phyloP scores from a whole-genome alignment of 2,888 invertebrate genomes.

The Coleophora deauratella region DNA sequence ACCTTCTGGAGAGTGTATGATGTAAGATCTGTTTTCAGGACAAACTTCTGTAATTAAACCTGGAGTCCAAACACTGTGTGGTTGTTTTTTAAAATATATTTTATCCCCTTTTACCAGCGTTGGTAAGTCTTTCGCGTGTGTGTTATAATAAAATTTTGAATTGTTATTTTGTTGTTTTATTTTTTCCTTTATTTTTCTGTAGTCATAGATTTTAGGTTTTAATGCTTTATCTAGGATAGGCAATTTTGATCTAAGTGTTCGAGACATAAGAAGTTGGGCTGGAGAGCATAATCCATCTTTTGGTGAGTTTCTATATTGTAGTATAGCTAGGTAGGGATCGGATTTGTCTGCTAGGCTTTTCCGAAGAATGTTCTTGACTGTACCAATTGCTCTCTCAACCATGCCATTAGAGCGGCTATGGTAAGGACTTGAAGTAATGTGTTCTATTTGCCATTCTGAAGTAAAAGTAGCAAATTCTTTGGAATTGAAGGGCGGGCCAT shows the following conservation, averaged over 20 bases:
- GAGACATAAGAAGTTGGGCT: conserved; percentile 4
- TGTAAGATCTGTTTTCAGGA: too few relatives aligned
- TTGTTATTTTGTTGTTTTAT: too few relatives aligned
- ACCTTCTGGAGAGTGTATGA: too few relatives aligned
- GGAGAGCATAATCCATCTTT: conserved; percentile 1
- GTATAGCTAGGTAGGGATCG: conserved; percentile 7
- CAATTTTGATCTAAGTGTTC: neutral
- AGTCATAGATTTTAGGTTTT: too few relatives aligned
- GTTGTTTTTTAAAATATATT: too few relatives aligned
- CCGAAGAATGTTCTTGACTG: conserved; percentile 3
- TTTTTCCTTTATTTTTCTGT: too few relatives aligned
- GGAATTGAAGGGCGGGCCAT: conserved; percentile 4
- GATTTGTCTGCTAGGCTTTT: conserved; percentile 2
- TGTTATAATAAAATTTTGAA: too few relatives aligned
- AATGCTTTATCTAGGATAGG: too few relatives aligned
- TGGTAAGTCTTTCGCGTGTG: too few relatives aligned
- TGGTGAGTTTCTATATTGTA: conserved; percentile 5
- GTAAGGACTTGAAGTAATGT: conserved; percentile 6
- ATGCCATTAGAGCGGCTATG: conserved; percentile 6
- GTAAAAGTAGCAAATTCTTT: conserved; percentile 4
- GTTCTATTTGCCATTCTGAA: conserved; percentile 4
- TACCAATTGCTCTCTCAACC: conserved; percentile 5
- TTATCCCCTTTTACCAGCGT: too few relatives aligned
- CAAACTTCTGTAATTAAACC: too few relatives aligned
- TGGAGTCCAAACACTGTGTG: too few relatives aligned